Base-by-base conservation (phyloP, 2,797 vertebrate genomes). In the Ptychadena robeensis region DNA sequence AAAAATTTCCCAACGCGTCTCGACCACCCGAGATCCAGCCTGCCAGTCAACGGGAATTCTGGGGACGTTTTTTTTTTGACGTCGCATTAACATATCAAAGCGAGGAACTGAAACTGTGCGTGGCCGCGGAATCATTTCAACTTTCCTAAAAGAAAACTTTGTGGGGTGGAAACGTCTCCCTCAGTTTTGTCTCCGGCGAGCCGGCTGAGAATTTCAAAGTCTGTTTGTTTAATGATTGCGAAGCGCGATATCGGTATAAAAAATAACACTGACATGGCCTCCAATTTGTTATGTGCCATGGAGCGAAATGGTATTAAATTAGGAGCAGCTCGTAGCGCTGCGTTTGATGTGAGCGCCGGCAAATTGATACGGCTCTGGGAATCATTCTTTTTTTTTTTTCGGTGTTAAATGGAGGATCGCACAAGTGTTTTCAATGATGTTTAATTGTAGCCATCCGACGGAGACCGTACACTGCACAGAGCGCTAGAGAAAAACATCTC, bases 31-130 rank as follows among this genome's bases (percentile, higher is more conserved):
- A 88, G 86, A 86, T 82, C 82, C 86, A 87, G 84, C 85, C 87
- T 84, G 86, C 88, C 86, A 82, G 86, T 90, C 90, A 72, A 1
- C 25, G 87, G 85, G 88, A 87, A 89, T 88, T 89, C 86, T 90
- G 81, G 82, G 86, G 90, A 87, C 59, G 82, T 63, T 59, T 90
- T 81, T 77, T 48, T 65, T 65, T 14, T 32, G 1, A 53, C 91
- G 92, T 94, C 93, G 92, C 87, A 94, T 89, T 92, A 92, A 93
- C 92, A 92, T 92, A 94, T 94, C 94, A 91, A 93, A 88, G 87
- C 59, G 68, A 90, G 89, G 88, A 91, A 90, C 89, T 93, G 68
- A 90, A 86, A 87, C 86, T 87, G 83, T 65, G 74, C 88, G 65
- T 67, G 79, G 85, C 87, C 77, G 82, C 35, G 75, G 85, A 92